Evolutionary conservation across 2,888 invertebrate species (phyloP), one percentile per base, ranked within the genome.

Genomic region (Eristalinus sepulchralis): DNA sequence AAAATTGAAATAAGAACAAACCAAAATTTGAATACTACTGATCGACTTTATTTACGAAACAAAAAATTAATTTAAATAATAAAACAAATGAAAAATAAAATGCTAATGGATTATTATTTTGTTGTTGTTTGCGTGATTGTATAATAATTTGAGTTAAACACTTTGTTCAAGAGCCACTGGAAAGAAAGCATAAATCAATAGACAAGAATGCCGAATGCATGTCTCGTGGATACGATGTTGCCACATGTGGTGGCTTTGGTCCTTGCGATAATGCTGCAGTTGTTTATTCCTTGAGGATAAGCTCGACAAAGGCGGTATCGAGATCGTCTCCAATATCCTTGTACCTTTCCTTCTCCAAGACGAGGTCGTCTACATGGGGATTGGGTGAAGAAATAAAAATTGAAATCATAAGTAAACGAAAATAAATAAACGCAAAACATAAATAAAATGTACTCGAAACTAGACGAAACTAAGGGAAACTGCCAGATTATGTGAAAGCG

Each of bases 291-390:
- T 95, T 95, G 94, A 96, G 95, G 94, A 96, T 96, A 93, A 97
- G 96, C 93, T 97, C 97, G 94, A 98, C 98, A 95, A 99, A 99
- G 93, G 99, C 99, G 93, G 97, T 97, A 94, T 99, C 99, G 95
- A 99, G 95, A 94, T 99, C 99, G 96, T 99, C 99, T 95, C 98
- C 98, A 95, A 99, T 99, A 94, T 97, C 97, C 96, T 99, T 99
- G 98, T 98, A 99, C 94, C 98, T 98, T 95, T 99, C 99, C 96
- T 99, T 99, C 94, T 97, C 97, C 93, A 97, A 96, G 92, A 98
- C 97, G 93, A 98, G 96, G 93, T 98, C 97, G 96, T 98, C 98
- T 98, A 95, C 62, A 66, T 20, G 55, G 22, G 39, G 22, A 39
- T 55, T 33, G 4, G 90, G 47, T 83, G 70, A 66, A 88, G 75